These are phyloP conservation scores for Etheostoma perlongum DNA, from an alignment of 2,797 vertebrate genomes.

Conservation along the genomic window DNA sequence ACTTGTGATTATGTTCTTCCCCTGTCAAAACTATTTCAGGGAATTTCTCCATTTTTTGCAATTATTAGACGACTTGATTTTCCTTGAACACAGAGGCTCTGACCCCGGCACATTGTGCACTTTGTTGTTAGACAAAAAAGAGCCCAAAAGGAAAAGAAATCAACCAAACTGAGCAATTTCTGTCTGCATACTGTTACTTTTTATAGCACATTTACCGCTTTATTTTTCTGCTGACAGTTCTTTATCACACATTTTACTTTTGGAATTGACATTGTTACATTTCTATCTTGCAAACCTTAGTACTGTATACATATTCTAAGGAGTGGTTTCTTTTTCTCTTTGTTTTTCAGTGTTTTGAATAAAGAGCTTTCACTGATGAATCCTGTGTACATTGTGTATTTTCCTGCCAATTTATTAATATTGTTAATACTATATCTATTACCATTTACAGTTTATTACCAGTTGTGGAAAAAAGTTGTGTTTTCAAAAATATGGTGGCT, in stretches of 20 bases:
- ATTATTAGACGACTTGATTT: constrained; percentile 12
- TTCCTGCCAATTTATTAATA: constrained; percentile 12
- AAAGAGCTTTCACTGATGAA: constrained; percentile 60
- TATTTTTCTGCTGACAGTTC: constrained; percentile 41
- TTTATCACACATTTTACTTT: constrained; percentile 55
- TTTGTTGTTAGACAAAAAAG: constrained; percentile 9
- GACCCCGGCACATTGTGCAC: neutral
- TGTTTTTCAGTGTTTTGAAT: constrained; percentile 68
- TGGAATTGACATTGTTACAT: constrained; percentile 73
- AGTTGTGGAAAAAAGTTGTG: neutral
- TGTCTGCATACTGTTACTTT: constrained; percentile 79
- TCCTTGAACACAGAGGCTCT: constrained; percentile 12
- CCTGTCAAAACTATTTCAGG: constrained; percentile 19
- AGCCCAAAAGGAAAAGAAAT: constrained; percentile 17
- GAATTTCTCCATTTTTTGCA: constrained; percentile 13
- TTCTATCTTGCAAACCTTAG: constrained; percentile 58
- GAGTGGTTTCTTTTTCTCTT: constrained; percentile 21
- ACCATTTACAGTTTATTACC: neutral
- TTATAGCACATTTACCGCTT: constrained; percentile 35
- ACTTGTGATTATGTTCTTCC: constrained; percentile 45
- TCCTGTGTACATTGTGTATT: constrained; percentile 5
- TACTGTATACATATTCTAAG: constrained; percentile 65
- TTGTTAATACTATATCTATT: neutral
- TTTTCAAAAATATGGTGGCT: neutral
- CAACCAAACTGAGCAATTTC: constrained; percentile 25